A percentile compares a stretch with the other conserved stretches of the same genome.
These are phyloP conservation scores for Scortum barcoo DNA, from an alignment of 2,113 vertebrate genomes.

Conservation along the genomic window DNA sequence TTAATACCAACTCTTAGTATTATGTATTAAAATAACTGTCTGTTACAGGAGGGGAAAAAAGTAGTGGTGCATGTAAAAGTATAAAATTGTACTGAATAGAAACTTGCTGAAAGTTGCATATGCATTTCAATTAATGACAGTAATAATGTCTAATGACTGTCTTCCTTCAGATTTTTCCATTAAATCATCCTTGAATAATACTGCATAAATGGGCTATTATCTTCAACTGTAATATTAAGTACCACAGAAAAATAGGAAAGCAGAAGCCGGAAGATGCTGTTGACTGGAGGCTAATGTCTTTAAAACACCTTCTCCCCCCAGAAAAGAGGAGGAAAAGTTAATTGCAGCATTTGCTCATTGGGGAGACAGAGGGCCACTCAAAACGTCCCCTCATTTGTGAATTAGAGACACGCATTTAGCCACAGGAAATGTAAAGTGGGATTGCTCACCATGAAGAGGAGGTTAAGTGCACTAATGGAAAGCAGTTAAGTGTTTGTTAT, in stretches of 20 bases:
- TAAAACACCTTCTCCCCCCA: slow-evolving; percentile 90
- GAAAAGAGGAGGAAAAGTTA: slow-evolving; percentile 90
- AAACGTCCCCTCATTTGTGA: slow-evolving; percentile 94
- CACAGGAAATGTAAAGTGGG: slow-evolving; percentile 79
- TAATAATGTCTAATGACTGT: slow-evolving; percentile 71
- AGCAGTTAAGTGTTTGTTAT: slow-evolving; percentile 81
- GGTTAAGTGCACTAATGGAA: slow-evolving; percentile 82
- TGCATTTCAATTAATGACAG: slow-evolving; percentile 73
- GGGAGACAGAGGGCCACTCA: slow-evolving; percentile 93
- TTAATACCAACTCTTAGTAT: slow-evolving; percentile 2
- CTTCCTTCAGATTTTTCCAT: slow-evolving; percentile 80
- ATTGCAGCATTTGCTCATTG: slow-evolving; percentile 95
- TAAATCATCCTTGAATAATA: slow-evolving; percentile 88
- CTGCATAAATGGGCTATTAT: slow-evolving; percentile 88
- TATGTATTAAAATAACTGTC: slow-evolving; percentile 1
- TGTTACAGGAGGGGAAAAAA: slow-evolving; percentile 6
- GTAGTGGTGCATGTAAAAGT: slow-evolving; percentile 8
- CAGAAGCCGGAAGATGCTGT: slow-evolving; percentile 87
- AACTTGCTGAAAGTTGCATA: slow-evolving; percentile 61
- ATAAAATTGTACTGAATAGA: slow-evolving; percentile 34
- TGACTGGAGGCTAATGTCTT: slow-evolving; percentile 88
- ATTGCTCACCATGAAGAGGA: slow-evolving; percentile 75
- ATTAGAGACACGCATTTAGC: slow-evolving; percentile 88
- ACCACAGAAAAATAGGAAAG: slow-evolving; percentile 66
- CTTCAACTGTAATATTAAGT: slow-evolving; percentile 90